These are phyloP conservation scores for Oplegnathus fasciatus DNA, from an alignment of 2,113 vertebrate species.

Conservation along the genomic window DNA sequence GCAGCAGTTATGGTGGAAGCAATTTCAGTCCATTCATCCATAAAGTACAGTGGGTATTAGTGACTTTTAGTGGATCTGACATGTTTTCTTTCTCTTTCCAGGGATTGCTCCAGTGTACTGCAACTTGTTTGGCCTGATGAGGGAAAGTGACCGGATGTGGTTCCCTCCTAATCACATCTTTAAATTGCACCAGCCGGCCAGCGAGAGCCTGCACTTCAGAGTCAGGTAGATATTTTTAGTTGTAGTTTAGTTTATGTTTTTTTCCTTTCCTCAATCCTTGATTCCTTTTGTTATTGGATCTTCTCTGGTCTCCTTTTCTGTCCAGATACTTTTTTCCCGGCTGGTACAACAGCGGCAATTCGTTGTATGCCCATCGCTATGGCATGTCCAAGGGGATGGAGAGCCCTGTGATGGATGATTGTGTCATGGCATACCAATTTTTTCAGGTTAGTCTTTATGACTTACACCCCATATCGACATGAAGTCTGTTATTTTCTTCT, in stretches of 20 bases:
- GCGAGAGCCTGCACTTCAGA: constrained; percentile 88
- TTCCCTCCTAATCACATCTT: constrained; percentile 95
- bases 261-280: not conserved
- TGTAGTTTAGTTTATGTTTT: not conserved
- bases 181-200: constrained; percentile 87
- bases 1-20: not conserved
- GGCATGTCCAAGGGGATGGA: constrained; percentile 89
- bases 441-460: constrained; percentile 87
- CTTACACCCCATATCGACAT: not conserved
- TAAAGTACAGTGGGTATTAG: not conserved
- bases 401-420: constrained; percentile 92
- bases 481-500: not conserved
- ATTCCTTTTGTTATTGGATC: not conserved
- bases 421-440: constrained; percentile 93
- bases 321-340: constrained; percentile 94
- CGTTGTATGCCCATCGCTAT: constrained; percentile 88
- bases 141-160: constrained; percentile 90
- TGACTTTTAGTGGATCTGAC: not conserved
- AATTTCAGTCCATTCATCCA: not conserved
- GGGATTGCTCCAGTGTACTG: constrained; percentile 92
- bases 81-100: constrained; percentile 62
- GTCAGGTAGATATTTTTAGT: constrained; percentile 84
- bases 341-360: constrained; percentile 90
- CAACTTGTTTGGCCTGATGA: constrained; percentile 94
- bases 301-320: not conserved